These are phyloP conservation scores for Epinotia brunnichana DNA, from an alignment of 2,888 invertebrate genomes.

Conservation along the genomic window DNA sequence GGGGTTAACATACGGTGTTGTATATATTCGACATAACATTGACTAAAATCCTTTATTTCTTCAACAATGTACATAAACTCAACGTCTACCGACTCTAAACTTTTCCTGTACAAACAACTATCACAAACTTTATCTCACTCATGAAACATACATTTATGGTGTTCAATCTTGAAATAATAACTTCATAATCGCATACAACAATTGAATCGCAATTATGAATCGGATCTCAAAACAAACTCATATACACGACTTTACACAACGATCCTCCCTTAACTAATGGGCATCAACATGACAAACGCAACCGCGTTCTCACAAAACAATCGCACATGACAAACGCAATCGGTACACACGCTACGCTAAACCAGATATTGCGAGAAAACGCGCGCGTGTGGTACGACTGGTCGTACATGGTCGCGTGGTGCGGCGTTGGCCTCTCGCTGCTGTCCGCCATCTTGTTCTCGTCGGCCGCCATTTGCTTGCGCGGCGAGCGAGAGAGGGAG, in stretches of 20 bases:
- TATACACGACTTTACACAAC: background rate
- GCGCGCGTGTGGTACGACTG: slow-evolving; percentile 95
- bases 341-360: slow-evolving; percentile 61
- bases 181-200: background rate
- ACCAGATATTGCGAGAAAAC: slow-evolving; percentile 93
- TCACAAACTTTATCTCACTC: slow-evolving; percentile 1
- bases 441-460: slow-evolving; percentile 96
- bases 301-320: background rate
- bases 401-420: slow-evolving; percentile 99
- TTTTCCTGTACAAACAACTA: background rate
- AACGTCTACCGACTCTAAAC: background rate
- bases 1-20: slow-evolving; percentile 43
- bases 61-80: slow-evolving; percentile 45
- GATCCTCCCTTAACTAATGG: background rate
- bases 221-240: background rate
- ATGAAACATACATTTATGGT: background rate
- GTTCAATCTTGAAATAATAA: background rate
- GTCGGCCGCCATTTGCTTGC: slow-evolving; percentile 96
- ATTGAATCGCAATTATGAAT: background rate
- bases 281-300: slow-evolving; percentile 1
- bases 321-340: slow-evolving; percentile 2
- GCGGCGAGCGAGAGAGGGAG: slow-evolving; percentile 96
- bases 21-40: slow-evolving; percentile 40
- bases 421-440: slow-evolving; percentile 96
- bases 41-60: slow-evolving; percentile 35